Conservation (phyloP, 1,140 invertebrate species). For the Zaprionus nigranus region DNA sequence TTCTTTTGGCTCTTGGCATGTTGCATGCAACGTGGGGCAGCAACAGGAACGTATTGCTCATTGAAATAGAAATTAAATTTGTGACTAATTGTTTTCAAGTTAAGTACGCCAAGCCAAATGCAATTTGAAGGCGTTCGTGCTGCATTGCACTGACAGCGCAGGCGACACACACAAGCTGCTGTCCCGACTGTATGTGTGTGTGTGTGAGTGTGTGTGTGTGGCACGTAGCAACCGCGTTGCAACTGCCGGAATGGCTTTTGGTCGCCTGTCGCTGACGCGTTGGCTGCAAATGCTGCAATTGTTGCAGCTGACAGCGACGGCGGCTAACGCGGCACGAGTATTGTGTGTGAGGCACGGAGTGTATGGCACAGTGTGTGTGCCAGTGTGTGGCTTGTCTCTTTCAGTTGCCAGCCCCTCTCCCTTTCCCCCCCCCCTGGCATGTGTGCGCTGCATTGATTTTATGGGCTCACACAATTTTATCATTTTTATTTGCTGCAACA, state of each 20-base stretch:
- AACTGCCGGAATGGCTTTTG: conserved; percentile 56
- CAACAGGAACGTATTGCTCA: conserved; percentile 23
- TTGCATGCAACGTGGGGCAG: conserved; percentile 58
- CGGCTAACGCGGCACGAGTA: conserved; percentile 7
- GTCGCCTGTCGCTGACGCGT: conserved; percentile 41
- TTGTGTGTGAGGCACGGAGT: conserved; percentile 2
- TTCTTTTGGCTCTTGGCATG: conserved; percentile 45
- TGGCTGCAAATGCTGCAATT: conserved; percentile 53
- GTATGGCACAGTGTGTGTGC: conserved; percentile 20
- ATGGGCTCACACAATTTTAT: conserved; percentile 66
- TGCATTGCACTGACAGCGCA: conserved; percentile 45
- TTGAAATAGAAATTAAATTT: conserved; percentile 71
- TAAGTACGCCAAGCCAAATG: conserved; percentile 47
- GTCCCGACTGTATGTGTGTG: conserved; percentile 25
- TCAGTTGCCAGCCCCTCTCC: background rate
- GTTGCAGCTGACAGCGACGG: conserved; percentile 63
- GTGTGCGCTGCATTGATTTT: conserved; percentile 67
- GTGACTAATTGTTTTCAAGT: conserved; percentile 70
- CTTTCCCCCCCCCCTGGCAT: background rate
- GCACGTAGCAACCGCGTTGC: conserved; percentile 62
- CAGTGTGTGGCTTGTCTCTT: conserved; percentile 47
- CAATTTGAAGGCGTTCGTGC: conserved; percentile 51
- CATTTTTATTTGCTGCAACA: conserved; percentile 49
- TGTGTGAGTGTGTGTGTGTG: conserved; percentile 47
- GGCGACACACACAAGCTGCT: conserved; percentile 32